Evolutionary conservation across 2,888 invertebrate species (phyloP).

Genomic region (Latrodectus hesperus): DNA sequence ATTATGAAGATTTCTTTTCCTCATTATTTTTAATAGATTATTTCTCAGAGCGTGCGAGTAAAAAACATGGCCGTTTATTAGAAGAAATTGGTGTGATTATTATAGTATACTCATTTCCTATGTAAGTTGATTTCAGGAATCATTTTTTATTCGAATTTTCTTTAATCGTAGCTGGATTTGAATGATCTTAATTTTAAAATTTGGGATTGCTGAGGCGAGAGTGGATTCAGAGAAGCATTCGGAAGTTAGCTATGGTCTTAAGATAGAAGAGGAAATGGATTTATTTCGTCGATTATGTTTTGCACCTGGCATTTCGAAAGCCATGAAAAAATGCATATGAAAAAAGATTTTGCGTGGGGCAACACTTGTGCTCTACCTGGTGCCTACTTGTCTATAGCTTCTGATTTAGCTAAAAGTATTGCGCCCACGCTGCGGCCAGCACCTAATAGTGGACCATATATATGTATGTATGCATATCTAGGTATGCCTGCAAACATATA

Average conservation of each 20-base stretch:
- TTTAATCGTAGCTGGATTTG: constrained; percentile 1
- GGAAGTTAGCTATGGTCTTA: constrained; percentile 55
- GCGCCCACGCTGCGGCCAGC: constrained; percentile 68
- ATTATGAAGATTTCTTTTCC: constrained; percentile 57
- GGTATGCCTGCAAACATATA: constrained; percentile 43
- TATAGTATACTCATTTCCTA: constrained; percentile 32
- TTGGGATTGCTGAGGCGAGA: constrained; percentile 22
- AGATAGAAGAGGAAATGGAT: constrained; percentile 57
- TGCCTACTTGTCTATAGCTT: constrained; percentile 67
- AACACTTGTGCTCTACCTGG: constrained; percentile 68
- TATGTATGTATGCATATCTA: constrained; percentile 34
- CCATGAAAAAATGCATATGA: constrained; percentile 63
- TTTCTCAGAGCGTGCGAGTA: constrained; percentile 63
- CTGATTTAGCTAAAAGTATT: constrained; percentile 69
- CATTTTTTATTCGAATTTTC: constrained; percentile 25
- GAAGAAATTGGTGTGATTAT: constrained; percentile 54
- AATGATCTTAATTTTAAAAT: background rate
- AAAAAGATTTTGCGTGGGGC: constrained; percentile 56
- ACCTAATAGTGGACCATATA: constrained; percentile 69
- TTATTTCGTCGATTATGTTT: constrained; percentile 34
- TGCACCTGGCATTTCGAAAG: constrained; percentile 55
- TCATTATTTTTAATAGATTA: constrained; percentile 40
- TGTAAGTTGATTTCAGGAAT: constrained; percentile 26
- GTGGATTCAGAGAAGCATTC: constrained; percentile 53
- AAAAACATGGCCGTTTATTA: constrained; percentile 67